Evolutionary conservation across 2,888 invertebrate species (phyloP).

Genomic region (Lithophane ornitopus): DNA sequence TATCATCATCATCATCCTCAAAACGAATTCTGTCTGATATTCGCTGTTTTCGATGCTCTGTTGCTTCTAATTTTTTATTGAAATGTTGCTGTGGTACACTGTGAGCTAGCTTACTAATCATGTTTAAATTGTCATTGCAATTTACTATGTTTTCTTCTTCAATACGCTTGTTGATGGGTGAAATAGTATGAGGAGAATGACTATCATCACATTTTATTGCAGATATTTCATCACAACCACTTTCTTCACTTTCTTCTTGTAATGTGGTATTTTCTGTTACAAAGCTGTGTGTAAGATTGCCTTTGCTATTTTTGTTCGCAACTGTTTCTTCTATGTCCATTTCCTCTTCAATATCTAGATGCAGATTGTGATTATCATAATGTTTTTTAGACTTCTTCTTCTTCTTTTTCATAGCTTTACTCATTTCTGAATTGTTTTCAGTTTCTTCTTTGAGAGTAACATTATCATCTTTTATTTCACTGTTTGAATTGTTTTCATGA

Average conservation of each 20-base stretch:
- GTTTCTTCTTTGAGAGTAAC: conserved; percentile 19
- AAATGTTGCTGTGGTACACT: conserved; percentile 3
- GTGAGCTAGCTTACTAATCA: conserved; percentile 14
- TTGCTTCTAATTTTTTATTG: conserved; percentile 13
- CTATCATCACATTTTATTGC: conserved; percentile 62
- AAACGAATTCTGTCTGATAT: conserved; percentile 79
- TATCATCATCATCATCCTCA: conserved; percentile 75
- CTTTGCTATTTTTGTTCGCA: conserved; percentile 6
- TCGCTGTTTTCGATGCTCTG: conserved; percentile 56
- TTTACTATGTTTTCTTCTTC: conserved; percentile 25
- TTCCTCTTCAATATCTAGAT: conserved; percentile 26
- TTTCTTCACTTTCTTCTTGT: conserved; percentile 46
- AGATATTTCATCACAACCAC: conserved; percentile 61
- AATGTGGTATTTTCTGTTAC: conserved; percentile 28
- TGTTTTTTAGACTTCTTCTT: conserved; percentile 68
- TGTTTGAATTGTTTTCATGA: conserved; percentile 48
- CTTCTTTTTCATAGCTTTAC: conserved; percentile 67
- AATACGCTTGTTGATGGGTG: conserved; percentile 41
- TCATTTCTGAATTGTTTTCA: conserved; percentile 39
- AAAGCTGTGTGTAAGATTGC: conserved; percentile 28
- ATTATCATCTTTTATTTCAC: conserved; percentile 32
- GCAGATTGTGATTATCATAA: conserved; percentile 48
- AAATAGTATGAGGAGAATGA: conserved; percentile 44
- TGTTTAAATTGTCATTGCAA: conserved; percentile 25
- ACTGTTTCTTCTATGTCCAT: conserved; percentile 34